phyloP scores from a whole-genome alignment of 2,888 invertebrate species.

The Bhutanitis thaidina region DNA sequence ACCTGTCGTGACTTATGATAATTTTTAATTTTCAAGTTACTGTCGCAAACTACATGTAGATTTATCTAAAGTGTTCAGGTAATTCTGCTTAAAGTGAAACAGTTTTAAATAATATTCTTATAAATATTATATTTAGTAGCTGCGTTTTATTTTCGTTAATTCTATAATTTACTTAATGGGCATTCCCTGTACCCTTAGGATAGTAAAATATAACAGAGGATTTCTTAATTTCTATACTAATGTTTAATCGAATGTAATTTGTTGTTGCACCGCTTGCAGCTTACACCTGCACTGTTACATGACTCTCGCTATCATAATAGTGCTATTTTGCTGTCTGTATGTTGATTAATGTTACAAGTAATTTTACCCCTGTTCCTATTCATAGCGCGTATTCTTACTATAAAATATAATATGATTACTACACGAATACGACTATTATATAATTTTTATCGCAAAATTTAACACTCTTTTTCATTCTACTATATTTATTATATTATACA shows the following conservation, averaged over 20 bases:
- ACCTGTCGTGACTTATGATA: conserved; percentile 13
- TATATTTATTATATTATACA: too few relatives aligned
- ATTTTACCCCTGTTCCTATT: conserved; percentile 8
- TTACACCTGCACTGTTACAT: conserved; percentile 20
- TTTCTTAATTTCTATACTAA: conserved; percentile 14
- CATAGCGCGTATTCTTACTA: conserved; percentile 1
- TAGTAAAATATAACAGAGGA: conserved; percentile 5
- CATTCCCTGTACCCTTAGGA: neutral
- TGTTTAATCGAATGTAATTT: conserved; percentile 12
- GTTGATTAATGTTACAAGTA: conserved; percentile 14
- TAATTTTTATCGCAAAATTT: too few relatives aligned
- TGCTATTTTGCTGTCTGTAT: conserved; percentile 15
- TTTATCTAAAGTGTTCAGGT: conserved; percentile 12
- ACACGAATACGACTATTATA: too few relatives aligned
- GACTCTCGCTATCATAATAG: conserved; percentile 14
- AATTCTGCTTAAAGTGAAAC: neutral
- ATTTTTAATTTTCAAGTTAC: conserved; percentile 7
- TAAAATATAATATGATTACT: neutral
- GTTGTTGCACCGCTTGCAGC: conserved; percentile 2
- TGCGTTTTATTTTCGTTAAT: neutral
- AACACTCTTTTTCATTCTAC: too few relatives aligned
- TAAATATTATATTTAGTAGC: neutral
- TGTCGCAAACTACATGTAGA: neutral
- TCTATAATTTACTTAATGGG: neutral
- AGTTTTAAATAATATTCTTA: neutral